Evolutionary conservation across 2,888 invertebrate genomes (phyloP).

Genomic region (Ligdia adustata): DNA sequence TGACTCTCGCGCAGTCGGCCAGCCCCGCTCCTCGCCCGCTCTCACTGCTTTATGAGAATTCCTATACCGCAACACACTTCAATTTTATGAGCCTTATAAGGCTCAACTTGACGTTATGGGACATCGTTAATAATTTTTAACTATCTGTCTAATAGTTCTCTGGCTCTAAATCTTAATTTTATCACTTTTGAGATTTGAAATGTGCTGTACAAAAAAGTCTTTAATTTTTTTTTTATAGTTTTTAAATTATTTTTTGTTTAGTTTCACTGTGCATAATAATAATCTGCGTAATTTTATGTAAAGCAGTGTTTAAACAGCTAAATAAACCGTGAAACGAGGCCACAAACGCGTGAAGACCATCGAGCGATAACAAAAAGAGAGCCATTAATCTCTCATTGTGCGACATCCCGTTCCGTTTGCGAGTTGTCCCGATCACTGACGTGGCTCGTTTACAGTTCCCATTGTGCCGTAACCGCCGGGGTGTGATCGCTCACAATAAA

Average conservation of each 20-base stretch:
- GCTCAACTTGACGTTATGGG: conserved; percentile 61
- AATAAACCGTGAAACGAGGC: conserved; percentile 80
- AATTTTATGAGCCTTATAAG: conserved; percentile 72
- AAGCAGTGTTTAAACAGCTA: conserved; percentile 72
- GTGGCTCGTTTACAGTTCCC: conserved; percentile 63
- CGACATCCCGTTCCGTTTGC: conserved; percentile 74
- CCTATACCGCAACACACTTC: conserved; percentile 71
- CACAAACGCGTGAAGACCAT: conserved; percentile 77
- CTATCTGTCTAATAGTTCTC: conserved; percentile 57
- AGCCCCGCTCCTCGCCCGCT: conserved; percentile 28
- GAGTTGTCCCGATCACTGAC: conserved; percentile 68
- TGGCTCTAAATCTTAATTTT: conserved; percentile 49
- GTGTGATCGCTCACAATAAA: conserved; percentile 75
- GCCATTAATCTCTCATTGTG: conserved; percentile 82
- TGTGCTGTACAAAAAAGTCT: conserved; percentile 24
- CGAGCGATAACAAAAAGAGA: conserved; percentile 74
- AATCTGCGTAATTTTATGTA: conserved; percentile 67
- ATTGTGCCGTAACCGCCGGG: conserved; percentile 76
- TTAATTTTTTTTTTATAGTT: conserved; percentile 25
- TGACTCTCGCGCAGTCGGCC: conserved; percentile 45
- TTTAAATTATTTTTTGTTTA: conserved; percentile 49
- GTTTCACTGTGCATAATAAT: conserved; percentile 51
- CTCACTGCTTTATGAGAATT: conserved; percentile 69
- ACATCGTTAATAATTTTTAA: conserved; percentile 68
- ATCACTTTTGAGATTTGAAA: conserved; percentile 37